A percentile compares a stretch with the other conserved stretches of the same genome.
These are phyloP conservation scores for Gorsachius goisagi DNA, from an alignment of 2,113 vertebrate species.

Conservation along the genomic window DNA sequence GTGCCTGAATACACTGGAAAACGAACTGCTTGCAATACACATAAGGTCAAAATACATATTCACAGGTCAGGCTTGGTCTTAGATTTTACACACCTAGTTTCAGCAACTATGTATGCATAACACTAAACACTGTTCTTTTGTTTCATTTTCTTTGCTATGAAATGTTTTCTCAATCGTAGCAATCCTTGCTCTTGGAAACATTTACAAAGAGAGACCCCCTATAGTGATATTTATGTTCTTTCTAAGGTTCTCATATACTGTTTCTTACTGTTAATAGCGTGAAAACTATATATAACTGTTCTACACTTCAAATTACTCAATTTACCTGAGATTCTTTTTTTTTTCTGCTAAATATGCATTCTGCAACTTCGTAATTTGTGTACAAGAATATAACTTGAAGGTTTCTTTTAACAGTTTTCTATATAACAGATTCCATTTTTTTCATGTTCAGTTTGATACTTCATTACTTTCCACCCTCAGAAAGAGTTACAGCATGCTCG, in stretches of 20 bases:
- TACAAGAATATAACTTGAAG: background rate
- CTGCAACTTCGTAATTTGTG: background rate
- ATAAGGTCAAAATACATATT: background rate
- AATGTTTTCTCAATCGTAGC: background rate
- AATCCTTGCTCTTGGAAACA: background rate
- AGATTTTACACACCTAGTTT: background rate
- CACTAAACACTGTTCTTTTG: background rate
- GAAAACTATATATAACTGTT: background rate
- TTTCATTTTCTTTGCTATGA: background rate
- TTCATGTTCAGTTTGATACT: constrained; percentile 8
- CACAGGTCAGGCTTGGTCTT: background rate
- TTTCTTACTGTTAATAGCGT: background rate
- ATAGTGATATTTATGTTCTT: background rate
- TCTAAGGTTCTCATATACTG: background rate
- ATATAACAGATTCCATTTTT: background rate
- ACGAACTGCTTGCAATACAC: background rate
- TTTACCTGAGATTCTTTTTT: background rate
- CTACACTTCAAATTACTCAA: background rate
- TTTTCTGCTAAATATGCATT: background rate
- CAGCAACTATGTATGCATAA: background rate
- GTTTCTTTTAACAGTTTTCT: background rate
- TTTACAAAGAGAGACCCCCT: background rate
- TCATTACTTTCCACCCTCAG: background rate
- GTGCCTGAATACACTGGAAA: background rate
- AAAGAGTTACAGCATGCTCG: background rate